phyloP scores from a whole-genome alignment of 35 echinoderm and acorn worm species.

The Apostichopus californicus region DNA sequence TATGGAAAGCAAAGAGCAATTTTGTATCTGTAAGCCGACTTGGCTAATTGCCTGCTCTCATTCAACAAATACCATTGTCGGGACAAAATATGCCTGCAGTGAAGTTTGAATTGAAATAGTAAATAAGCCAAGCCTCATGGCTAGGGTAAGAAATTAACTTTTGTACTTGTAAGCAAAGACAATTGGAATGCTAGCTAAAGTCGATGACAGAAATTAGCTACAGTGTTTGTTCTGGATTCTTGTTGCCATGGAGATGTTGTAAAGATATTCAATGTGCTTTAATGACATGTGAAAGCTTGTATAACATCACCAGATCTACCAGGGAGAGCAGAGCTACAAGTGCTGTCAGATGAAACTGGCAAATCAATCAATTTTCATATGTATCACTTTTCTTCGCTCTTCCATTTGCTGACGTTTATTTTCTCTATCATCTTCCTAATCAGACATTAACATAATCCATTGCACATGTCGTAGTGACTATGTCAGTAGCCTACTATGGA shows the following conservation, averaged over 20 bases:
- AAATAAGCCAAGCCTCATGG: no score
- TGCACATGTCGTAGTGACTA: background rate
- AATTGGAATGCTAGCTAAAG: background rate
- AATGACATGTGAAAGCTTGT: no score
- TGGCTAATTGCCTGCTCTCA: no score
- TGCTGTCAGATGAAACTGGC: background rate
- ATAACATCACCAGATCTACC: no score
- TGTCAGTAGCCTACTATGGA: background rate
- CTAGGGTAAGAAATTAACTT: background rate
- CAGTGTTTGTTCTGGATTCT: background rate
- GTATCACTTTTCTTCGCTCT: background rate
- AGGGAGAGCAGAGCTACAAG: background rate
- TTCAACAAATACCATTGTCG: no score
- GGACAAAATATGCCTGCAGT: no score
- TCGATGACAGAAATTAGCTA: background rate
- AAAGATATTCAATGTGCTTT: background rate
- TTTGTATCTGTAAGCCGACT: no score
- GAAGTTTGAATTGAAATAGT: no score
- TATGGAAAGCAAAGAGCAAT: no score
- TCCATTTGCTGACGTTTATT: background rate
- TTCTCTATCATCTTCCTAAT: background rate
- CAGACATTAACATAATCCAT: background rate
- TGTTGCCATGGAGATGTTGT: background rate
- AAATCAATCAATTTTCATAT: background rate
- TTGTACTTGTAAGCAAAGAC: background rate